phyloP scores from a whole-genome alignment of 2,888 invertebrate genomes.

The Panzeria rudis region DNA sequence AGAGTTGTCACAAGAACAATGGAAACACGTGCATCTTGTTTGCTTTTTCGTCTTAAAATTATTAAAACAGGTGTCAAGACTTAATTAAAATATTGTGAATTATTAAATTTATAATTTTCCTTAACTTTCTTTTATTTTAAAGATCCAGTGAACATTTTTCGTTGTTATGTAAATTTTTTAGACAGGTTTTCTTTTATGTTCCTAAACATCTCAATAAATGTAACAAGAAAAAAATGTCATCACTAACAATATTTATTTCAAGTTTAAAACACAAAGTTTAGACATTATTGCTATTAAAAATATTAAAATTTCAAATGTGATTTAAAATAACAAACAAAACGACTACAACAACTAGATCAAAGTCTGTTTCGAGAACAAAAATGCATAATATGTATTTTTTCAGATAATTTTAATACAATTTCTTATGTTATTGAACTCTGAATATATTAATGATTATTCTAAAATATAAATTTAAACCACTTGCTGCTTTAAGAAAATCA shows the following conservation, averaged over 20 bases:
- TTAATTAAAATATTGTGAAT: not conserved
- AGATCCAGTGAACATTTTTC: not conserved
- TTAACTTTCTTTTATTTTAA: not conserved
- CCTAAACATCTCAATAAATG: not conserved
- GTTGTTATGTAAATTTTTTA: not conserved
- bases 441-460: not conserved
- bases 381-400: not conserved
- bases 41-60: not conserved
- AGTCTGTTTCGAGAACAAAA: not conserved
- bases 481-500: not conserved
- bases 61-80: not conserved
- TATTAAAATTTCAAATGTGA: not conserved
- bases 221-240: not conserved
- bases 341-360: not conserved
- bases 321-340: not conserved
- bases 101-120: not conserved
- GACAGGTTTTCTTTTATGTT: not conserved
- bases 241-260: not conserved
- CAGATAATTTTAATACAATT: not conserved
- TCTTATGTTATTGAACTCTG: constrained; percentile 16
- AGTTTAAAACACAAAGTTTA: not conserved
- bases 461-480: not conserved
- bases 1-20: not conserved
- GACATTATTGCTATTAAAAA: not conserved
- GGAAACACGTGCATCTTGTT: not conserved